phyloP scores from a whole-genome alignment of 2,797 vertebrate species.

The Mareca strepera region DNA sequence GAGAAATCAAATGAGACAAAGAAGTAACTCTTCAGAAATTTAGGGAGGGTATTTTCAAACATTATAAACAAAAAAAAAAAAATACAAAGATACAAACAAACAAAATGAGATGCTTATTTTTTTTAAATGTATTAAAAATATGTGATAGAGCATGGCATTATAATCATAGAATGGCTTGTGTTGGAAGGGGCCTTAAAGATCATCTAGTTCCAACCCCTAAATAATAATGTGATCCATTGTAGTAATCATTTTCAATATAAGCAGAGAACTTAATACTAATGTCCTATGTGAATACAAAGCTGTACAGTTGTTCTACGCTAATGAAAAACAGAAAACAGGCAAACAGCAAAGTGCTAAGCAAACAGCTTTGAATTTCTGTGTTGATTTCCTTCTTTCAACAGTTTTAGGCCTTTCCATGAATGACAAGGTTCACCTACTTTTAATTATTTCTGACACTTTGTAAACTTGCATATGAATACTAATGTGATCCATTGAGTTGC shows the following conservation, averaged over 20 bases:
- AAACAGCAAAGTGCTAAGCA: neutral
- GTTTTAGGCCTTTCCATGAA: neutral
- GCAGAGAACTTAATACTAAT: neutral
- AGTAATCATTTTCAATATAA: neutral
- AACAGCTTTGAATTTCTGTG: neutral
- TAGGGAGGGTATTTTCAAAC: neutral
- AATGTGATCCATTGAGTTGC: neutral
- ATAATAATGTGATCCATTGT: accelerated
- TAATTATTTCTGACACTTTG: neutral
- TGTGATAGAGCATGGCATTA: no score
- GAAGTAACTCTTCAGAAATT: neutral
- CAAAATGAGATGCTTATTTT: neutral
- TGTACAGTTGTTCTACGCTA: neutral
- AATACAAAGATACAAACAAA: neutral
- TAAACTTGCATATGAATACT: neutral
- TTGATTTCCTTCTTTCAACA: neutral
- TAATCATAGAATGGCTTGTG: no score
- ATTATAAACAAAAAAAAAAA: neutral
- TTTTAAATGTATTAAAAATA: no score
- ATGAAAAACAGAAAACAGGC: neutral
- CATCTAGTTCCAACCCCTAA: no score
- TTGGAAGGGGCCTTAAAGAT: no score
- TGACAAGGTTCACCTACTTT: neutral
- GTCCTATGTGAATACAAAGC: neutral
- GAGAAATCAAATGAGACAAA: neutral